Base-by-base conservation (phyloP, 1,140 invertebrate genomes). In the Antheraea pernyi region DNA sequence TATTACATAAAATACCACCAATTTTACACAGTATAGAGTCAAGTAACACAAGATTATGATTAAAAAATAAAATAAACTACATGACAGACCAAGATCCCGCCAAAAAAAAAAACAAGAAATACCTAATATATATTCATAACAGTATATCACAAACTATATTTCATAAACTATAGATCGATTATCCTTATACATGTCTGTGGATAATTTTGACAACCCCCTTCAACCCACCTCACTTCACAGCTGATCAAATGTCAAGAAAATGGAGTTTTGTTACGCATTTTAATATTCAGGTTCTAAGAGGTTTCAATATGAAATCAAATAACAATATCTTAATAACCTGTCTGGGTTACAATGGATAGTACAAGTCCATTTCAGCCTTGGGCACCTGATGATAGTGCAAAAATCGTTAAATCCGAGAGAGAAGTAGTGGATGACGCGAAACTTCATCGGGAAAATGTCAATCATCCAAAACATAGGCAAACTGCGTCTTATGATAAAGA, bases 391-490 rank as follows among this genome's bases (percentile, higher is more conserved):
- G 88, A 91, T 77, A 88, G 82, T 84, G 80, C 86, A 70, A 88
- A 90, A 88, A 89, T 85, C 82, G 82, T 89, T 77, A 91, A 91
- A 89, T 82, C 82, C 73, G 89, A 92, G 74, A 81, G 80, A 85
- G 89, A 89, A 85, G 81, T 85, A 88, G 87, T 84, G 81, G 89
- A 89, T 91, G 89, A 91, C 89, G 88, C 89, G 85, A 91, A 91
- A 91, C 89, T 90, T 91, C 89, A 90, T 89, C 85, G 86, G 83
- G 89, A 91, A 91, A 89, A 91, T 91, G 89, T 91, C 89, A 91
- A 91, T 90, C 89, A 91, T 91, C 87, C 89, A 91, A 91, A 91
- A 91, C 89, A 91, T 89, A 91, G 88, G 88, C 88, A 91, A 91
- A 90, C 84, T 91, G 89, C 89, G 89, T 91, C 89, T 91, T 90